Conservation (phyloP, 2,888 invertebrate species). For the Cheilosia pagana region DNA sequence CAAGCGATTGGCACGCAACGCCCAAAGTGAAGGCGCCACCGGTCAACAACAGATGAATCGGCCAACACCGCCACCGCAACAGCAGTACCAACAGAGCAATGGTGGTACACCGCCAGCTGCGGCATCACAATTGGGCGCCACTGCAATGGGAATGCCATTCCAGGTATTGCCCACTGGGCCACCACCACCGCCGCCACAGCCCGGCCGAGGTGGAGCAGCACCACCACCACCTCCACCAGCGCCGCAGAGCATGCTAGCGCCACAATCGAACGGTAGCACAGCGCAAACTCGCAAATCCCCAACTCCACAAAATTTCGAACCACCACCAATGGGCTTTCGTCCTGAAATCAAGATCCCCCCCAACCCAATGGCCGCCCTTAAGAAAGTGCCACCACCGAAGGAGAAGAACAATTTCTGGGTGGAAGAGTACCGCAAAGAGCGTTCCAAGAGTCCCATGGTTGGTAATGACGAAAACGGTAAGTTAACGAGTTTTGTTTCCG, state of each 20-base stretch:
- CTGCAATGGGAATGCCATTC: conserved; percentile 87
- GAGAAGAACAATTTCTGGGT: conserved; percentile 87
- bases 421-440: conserved; percentile 85
- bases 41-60: conserved; percentile 85
- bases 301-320: conserved; percentile 84
- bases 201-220: conserved; percentile 74
- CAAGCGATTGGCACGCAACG: conserved; percentile 88
- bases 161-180: conserved; percentile 86
- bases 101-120: conserved; percentile 84
- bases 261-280: conserved; percentile 84
- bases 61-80: conserved; percentile 82
- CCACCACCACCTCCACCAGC: conserved; percentile 84
- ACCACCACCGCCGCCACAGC: conserved; percentile 80
- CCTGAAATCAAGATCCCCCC: conserved; percentile 90
- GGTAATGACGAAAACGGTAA: conserved; percentile 76
- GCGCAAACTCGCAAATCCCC: conserved; percentile 81
- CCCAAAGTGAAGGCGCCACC: conserved; percentile 88
- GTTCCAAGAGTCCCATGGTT: conserved; percentile 83
- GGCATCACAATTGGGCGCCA: conserved; percentile 83
- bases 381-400: conserved; percentile 88
- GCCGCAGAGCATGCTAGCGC: conserved; percentile 79
- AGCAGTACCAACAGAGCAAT: conserved; percentile 79
- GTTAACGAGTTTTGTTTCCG: neutral
- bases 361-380: conserved; percentile 88
- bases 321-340: conserved; percentile 85